Evolutionary conservation across 2,113 vertebrate species (phyloP).

Genomic region (Phyllostomus discolor): DNA sequence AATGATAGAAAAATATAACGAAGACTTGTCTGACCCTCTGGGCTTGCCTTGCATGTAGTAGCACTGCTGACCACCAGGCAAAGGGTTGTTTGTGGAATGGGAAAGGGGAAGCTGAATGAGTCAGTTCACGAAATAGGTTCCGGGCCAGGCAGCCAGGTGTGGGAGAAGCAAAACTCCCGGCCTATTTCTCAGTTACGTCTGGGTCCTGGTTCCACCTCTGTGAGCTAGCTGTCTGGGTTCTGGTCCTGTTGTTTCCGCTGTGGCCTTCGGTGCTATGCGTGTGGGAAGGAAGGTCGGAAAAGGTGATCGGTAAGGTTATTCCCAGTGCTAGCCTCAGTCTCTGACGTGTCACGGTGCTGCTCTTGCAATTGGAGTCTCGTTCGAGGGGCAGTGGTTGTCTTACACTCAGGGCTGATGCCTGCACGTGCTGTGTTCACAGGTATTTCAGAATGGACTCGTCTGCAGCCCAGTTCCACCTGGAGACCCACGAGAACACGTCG

Average conservation of each 20-base stretch:
- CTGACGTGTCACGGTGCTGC: fast-evolving
- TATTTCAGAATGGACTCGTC: conserved; percentile 81
- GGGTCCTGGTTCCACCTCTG: background rate
- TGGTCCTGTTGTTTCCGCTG: background rate
- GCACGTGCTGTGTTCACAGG: conserved; percentile 70
- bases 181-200: background rate
- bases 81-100: background rate
- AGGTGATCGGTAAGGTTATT: fast-evolving
- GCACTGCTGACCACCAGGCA: background rate
- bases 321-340: fast-evolving
- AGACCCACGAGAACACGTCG: conserved; percentile 78
- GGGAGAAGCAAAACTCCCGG: fast-evolving
- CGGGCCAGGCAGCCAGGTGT: fast-evolving
- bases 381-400: fast-evolving
- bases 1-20: background rate
- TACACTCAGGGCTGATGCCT: background rate
- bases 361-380: background rate
- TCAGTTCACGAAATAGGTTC: background rate
- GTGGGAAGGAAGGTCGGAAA: background rate
- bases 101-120: background rate
- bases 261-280: fast-evolving
- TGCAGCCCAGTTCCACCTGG: conserved; percentile 85
- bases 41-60: background rate
- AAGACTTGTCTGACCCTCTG: background rate
- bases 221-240: background rate